Evolutionary conservation across 1,140 invertebrate species (phyloP), one percentile per base, ranked within the genome.

Genomic region (Drosophila arawakana): DNA sequence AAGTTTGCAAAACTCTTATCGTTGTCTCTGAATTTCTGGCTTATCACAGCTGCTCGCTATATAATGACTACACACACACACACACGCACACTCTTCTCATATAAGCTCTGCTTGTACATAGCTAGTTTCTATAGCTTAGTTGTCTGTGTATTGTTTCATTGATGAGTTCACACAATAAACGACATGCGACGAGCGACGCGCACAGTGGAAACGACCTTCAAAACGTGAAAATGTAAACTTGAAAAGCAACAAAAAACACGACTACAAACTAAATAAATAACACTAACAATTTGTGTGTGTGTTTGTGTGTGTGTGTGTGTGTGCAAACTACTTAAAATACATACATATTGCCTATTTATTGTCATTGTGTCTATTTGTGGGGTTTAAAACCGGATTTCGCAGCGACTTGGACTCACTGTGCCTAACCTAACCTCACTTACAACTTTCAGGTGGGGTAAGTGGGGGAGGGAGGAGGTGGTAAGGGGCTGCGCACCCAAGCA

Each of bases 161-260:
- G 69, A 78, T 73, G 70, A 72, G 77, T 75, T 69, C 55, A 78
- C 61, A 81, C 59, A 60, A 44, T 62, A 59, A 57, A 46, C 49
- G 44, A 47, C 60, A 1, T 54, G 55, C 67, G 52, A 58, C 62
- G 54, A 61, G 34, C 43, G 62, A 69, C 55, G 65, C 73, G 55
- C 47, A 76, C 68, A 72, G 63, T 81, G 58, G 60, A 63, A 65
- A 86, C 75, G 75, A 77, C 75, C 75, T 77, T 77, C 71, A 77
- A 77, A 77, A 68, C 58, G 63, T 77, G 52, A 74, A 77, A 77
- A 77, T 74, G 63, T 77, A 69, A 77, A 77, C 63, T 68, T 62
- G 61, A 77, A 60, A 63, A 30, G 30, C 34, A 57, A 47, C 15
- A 65, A 52, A 43, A 72, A 58, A 49, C 7, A 44, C 11, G 37